These are phyloP conservation scores for Enteromius afrohamiltoni DNA, from an alignment of 2,797 vertebrate species.

Conservation along the genomic window DNA sequence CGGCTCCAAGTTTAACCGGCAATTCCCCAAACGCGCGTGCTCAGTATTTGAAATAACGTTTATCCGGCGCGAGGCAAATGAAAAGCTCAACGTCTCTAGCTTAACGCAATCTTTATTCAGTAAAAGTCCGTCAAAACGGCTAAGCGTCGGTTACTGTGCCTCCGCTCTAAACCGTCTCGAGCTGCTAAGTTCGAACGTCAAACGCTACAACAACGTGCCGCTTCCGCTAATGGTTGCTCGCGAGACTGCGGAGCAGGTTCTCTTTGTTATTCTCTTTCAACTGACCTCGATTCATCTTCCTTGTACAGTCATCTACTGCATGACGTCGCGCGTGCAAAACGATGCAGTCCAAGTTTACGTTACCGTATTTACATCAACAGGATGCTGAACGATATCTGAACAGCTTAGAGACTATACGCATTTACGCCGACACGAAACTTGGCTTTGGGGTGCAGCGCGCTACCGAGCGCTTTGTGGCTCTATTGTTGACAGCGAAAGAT, in stretches of 20 bases:
- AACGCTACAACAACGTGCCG: constrained; percentile 45
- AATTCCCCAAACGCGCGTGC: constrained; percentile 37
- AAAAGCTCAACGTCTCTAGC: not conserved
- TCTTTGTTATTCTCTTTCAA: constrained; percentile 58
- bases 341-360: not conserved
- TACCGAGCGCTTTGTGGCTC: constrained; percentile 6
- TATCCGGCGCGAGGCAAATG: not conserved
- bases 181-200: constrained; percentile 55
- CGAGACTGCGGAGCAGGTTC: constrained; percentile 52
- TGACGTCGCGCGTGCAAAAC: constrained; percentile 6
- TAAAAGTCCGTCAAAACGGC: not conserved
- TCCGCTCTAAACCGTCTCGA: not conserved
- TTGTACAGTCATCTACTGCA: constrained; percentile 15
- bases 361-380: not conserved
- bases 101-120: not conserved
- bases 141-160: not conserved
- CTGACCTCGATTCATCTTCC: constrained; percentile 52
- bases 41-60: constrained; percentile 38
- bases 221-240: constrained; percentile 60
- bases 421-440: constrained; percentile 26
- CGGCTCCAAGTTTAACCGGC: constrained; percentile 38
- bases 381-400: not conserved
- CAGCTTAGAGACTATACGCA: not conserved
- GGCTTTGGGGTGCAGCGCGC: constrained; percentile 17
- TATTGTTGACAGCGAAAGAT: constrained; percentile 40